These are phyloP conservation scores for Psettodes erumei DNA, from an alignment of 2,113 vertebrate species.

Conservation along the genomic window DNA sequence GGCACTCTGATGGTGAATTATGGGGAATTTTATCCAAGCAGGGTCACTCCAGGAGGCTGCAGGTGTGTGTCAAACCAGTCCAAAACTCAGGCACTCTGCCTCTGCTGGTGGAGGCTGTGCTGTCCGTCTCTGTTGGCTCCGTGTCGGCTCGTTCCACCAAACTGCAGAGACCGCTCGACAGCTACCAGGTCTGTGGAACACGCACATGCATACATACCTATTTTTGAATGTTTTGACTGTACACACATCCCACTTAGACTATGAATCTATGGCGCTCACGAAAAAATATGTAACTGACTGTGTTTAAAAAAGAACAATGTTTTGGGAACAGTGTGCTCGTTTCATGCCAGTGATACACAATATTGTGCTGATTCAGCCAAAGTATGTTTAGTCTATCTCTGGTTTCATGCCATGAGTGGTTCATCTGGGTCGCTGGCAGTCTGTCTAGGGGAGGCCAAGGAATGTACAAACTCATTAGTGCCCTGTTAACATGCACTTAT, in stretches of 20 bases:
- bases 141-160: constrained; percentile 93
- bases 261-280: not conserved
- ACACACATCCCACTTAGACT: not conserved
- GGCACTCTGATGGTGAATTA: constrained; percentile 17
- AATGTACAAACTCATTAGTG: constrained; percentile 36
- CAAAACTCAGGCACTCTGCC: constrained; percentile 95
- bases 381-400: constrained; percentile 28
- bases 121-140: constrained; percentile 93
- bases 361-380: constrained; percentile 36
- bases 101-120: constrained; percentile 93
- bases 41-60: constrained; percentile 96
- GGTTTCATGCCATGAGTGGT: constrained; percentile 29
- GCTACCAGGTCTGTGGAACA: constrained; percentile 91
- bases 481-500: constrained; percentile 15
- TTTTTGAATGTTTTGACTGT: not conserved
- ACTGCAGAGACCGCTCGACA: constrained; percentile 94
- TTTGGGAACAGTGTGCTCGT: constrained; percentile 12
- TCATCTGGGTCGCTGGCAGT: constrained; percentile 38
- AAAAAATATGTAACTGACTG: not conserved
- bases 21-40: constrained; percentile 65
- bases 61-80: constrained; percentile 92
- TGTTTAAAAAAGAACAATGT: constrained; percentile 21
- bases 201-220: not conserved
- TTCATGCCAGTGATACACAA: constrained; percentile 15
- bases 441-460: constrained; percentile 24